Conservation (phyloP, 1,140 invertebrate genomes). For the Mesaphorura yosii region DNA sequence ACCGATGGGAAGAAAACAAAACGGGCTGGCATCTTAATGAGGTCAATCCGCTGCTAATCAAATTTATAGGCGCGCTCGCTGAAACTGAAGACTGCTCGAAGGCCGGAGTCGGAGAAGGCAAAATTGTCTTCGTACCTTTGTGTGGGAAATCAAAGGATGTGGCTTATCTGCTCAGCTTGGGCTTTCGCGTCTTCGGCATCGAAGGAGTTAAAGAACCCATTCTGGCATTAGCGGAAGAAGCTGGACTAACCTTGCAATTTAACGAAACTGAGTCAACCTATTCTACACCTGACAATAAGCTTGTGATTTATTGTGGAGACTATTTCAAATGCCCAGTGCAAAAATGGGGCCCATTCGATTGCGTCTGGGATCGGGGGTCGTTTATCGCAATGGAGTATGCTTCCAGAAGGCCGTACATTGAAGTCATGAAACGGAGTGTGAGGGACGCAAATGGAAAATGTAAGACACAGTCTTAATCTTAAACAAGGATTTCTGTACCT, state of each 20-base stretch:
- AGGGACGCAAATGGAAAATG: background rate
- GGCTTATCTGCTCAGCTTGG: slow-evolving; percentile 15
- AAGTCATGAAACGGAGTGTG: slow-evolving; percentile 15
- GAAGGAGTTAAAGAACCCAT: slow-evolving; percentile 24
- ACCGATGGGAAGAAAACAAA: slow-evolving; percentile 6
- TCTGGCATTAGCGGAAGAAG: slow-evolving; percentile 20
- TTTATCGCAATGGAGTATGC: slow-evolving; percentile 27
- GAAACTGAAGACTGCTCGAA: background rate
- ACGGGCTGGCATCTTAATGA: slow-evolving; percentile 24
- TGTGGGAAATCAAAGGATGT: slow-evolving; percentile 27
- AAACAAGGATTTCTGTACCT: background rate
- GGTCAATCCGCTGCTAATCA: slow-evolving; percentile 20
- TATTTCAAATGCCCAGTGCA: slow-evolving; percentile 26
- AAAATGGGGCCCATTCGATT: slow-evolving; percentile 29
- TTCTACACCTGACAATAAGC: slow-evolving; percentile 10
- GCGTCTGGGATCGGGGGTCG: slow-evolving; percentile 31
- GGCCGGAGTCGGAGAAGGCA: too few species aligned
- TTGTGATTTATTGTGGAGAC: slow-evolving; percentile 30
- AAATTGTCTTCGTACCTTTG: slow-evolving; percentile 23
- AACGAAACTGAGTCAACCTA: slow-evolving; percentile 14
- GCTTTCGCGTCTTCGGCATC: slow-evolving; percentile 27
- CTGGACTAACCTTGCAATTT: slow-evolving; percentile 12
- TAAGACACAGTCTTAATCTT: background rate
- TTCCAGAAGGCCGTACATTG: slow-evolving; percentile 14
- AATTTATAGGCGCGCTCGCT: background rate